phyloP scores from a whole-genome alignment of 2,113 vertebrate species.

The Micronisus gabar region DNA sequence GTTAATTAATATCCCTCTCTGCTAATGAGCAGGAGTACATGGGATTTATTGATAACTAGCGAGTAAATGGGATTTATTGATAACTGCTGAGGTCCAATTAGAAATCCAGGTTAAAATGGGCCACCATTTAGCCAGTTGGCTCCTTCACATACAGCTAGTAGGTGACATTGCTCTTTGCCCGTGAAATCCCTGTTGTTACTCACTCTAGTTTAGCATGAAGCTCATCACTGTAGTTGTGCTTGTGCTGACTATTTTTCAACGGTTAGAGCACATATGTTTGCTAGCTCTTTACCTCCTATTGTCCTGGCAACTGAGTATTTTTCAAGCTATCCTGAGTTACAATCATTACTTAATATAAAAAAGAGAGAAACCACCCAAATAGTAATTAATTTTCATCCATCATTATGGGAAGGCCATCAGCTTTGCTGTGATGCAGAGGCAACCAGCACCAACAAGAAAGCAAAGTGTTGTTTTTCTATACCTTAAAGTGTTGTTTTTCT shows the following conservation, averaged over 20 bases:
- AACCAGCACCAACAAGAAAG: background rate
- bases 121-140: background rate
- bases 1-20: background rate
- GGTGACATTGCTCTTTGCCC: background rate
- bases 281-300: background rate
- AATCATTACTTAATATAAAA: background rate
- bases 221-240: background rate
- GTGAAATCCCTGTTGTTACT: background rate
- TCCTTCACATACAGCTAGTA: background rate
- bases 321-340: background rate
- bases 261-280: background rate
- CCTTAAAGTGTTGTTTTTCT: background rate
- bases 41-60: background rate
- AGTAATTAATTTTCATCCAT: conserved; percentile 16
- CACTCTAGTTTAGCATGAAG: background rate
- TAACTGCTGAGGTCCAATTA: background rate
- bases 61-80: background rate
- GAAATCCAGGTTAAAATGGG: background rate
- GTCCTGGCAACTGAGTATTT: conserved; percentile 16
- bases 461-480: background rate
- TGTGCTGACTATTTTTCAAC: background rate
- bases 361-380: background rate
- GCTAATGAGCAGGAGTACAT: background rate
- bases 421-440: background rate
- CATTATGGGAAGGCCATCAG: conserved; percentile 5